Evolutionary conservation across 1,140 invertebrate species (phyloP).

Genomic region (Orussus abietinus): DNA sequence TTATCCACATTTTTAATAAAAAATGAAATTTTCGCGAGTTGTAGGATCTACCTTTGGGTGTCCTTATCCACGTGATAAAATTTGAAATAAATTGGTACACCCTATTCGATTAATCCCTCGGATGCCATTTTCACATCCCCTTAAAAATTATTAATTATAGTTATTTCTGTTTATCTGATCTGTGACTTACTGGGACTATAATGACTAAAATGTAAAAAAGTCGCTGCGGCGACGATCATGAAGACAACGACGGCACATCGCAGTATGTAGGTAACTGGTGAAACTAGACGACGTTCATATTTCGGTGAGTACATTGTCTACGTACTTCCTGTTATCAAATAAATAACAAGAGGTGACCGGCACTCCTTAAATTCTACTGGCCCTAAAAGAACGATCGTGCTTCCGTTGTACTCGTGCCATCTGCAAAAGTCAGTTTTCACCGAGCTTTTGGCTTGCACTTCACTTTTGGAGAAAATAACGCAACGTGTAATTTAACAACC

Average conservation of each 20-base stretch:
- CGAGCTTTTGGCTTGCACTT: too few relatives aligned
- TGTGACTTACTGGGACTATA: slow-evolving; percentile 45
- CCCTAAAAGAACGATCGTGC: too few relatives aligned
- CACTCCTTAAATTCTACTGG: too few relatives aligned
- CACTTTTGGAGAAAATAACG: too few relatives aligned
- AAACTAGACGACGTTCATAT: slow-evolving; percentile 21
- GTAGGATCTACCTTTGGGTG: too few relatives aligned
- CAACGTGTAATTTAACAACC: too few relatives aligned
- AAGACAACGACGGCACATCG: slow-evolving; percentile 35
- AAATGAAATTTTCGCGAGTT: too few relatives aligned
- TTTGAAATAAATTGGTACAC: too few relatives aligned
- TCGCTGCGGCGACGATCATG: slow-evolving; percentile 41
- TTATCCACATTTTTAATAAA: too few relatives aligned
- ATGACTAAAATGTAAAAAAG: slow-evolving; percentile 47
- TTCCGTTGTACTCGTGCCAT: too few relatives aligned
- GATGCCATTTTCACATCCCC: not conserved
- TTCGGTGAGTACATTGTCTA: slow-evolving; percentile 33
- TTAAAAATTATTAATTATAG: not conserved
- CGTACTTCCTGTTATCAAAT: slow-evolving; percentile 20
- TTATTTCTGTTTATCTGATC: not conserved
- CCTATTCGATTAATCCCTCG: not conserved
- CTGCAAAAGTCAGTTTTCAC: too few relatives aligned
- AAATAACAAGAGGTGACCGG: slow-evolving; percentile 28
- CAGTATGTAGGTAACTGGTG: slow-evolving; percentile 31
- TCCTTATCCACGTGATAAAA: not conserved